Evolutionary conservation across 2,888 invertebrate species (phyloP), one percentile per base, ranked within the genome.

Genomic region (Troides helena): DNA sequence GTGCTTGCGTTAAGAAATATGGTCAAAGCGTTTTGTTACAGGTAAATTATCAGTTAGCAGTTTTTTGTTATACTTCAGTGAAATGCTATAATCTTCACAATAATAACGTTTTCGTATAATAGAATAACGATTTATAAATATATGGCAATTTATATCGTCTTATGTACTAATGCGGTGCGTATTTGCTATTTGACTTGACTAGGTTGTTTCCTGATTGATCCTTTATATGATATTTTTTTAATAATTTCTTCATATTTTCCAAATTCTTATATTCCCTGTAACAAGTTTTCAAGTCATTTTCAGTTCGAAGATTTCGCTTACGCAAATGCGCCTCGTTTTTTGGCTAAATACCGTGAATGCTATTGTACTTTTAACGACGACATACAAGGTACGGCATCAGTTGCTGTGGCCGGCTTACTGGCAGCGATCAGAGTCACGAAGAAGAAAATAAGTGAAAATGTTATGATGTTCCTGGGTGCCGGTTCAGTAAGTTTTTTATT

Each of bases 351-450:
- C 89, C 94, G 97, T 72, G 90, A 96, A 75, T 90, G 93, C 65
- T 99, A 97, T 85, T 99, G 99, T 85, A 98, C 98, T 21, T 99
- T 99, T 87, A 99, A 99, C 85, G 99, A 99, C 81, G 99, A 99
- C 81, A 99, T 99, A 79, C 99, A 99, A 91, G 98, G 98, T 75
- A 98, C 99, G 2, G 99, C 99, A 0, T 95, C 97, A 21, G 99
- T 99, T 0, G 97, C 97, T 1, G 96, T 98, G 0, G 98, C 98
- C 39, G 99, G 99, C 0, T 87, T 99, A 43, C 86, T 97, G 65
- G 96, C 97, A 0, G 95, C 96, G 23, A 74, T 75, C 46, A 92
- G 95, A 74, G 87, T 97, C 62, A 97, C 97, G 0, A 95, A 95
- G 72, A 96, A 93, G 77, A 95, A 95, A 78, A 93, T 99, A 75